These are phyloP conservation scores for Maconellicoccus hirsutus DNA, from an alignment of 1,140 invertebrate species.

Conservation along the genomic window DNA sequence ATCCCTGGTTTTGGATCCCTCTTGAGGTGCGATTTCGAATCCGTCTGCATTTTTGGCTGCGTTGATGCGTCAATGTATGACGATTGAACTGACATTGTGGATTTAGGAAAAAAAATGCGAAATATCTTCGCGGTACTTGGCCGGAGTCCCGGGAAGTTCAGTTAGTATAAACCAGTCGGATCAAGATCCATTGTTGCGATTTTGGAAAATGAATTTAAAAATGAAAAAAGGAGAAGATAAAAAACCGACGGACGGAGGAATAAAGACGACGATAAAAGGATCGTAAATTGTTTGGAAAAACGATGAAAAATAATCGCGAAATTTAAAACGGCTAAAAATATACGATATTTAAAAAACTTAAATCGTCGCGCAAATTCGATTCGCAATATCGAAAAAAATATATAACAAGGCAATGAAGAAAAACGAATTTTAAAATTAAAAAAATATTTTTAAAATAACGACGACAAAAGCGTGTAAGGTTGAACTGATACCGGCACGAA, in stretches of 20 bases:
- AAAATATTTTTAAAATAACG: not conserved
- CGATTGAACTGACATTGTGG: too few relatives aligned
- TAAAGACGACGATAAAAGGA: too few relatives aligned
- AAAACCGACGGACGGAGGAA: not conserved
- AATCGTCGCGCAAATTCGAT: not conserved
- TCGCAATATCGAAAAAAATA: not conserved
- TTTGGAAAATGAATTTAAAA: not conserved
- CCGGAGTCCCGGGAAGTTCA: too few relatives aligned
- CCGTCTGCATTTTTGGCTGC: not conserved
- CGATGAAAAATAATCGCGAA: not conserved
- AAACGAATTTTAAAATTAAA: not conserved
- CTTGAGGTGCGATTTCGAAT: not conserved
- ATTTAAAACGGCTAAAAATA: conserved; percentile 12
- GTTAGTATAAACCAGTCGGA: conserved; percentile 12
- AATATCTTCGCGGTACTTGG: too few relatives aligned
- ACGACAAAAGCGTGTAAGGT: not conserved
- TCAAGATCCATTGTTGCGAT: conserved; percentile 1
- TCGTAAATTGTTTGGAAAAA: too few relatives aligned
- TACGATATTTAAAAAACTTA: not conserved
- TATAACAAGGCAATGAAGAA: not conserved
- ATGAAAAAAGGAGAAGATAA: not conserved
- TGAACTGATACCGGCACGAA: conserved; percentile 11
- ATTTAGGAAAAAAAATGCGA: too few relatives aligned
- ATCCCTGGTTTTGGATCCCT: not conserved
- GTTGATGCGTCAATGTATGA: too few relatives aligned